These are phyloP conservation scores for Gobius niger DNA, from an alignment of 2,113 vertebrate genomes.

Conservation along the genomic window DNA sequence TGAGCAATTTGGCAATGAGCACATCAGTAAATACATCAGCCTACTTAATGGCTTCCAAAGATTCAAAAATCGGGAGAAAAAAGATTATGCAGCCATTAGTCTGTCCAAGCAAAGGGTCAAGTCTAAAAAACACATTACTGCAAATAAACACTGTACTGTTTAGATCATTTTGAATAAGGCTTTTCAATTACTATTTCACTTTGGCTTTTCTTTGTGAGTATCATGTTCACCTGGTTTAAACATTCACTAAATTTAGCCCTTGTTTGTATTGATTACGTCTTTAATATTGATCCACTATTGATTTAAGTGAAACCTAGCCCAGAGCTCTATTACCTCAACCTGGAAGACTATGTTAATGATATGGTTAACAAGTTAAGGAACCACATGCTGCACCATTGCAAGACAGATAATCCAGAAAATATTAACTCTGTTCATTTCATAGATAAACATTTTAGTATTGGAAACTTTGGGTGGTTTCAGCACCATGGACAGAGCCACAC, in stretches of 20 bases:
- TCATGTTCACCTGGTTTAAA: background rate
- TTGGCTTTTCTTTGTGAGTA: background rate
- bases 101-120: background rate
- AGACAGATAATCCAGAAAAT: background rate
- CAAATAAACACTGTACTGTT: background rate
- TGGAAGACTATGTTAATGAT: background rate
- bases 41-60: background rate
- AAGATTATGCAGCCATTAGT: background rate
- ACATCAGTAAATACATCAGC: background rate
- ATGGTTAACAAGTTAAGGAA: background rate
- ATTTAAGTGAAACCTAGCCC: background rate
- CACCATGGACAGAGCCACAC: background rate
- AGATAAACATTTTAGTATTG: background rate
- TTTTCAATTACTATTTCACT: background rate
- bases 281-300: background rate
- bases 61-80: background rate
- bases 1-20: conserved; percentile 8
- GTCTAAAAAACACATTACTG: background rate
- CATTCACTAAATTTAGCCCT: background rate
- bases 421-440: too few relatives aligned
- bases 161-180: background rate
- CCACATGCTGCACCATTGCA: background rate
- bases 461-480: background rate
- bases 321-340: background rate
- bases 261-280: background rate